phyloP scores from a whole-genome alignment of 2,797 vertebrate genomes.

The Muscicapa striata region DNA sequence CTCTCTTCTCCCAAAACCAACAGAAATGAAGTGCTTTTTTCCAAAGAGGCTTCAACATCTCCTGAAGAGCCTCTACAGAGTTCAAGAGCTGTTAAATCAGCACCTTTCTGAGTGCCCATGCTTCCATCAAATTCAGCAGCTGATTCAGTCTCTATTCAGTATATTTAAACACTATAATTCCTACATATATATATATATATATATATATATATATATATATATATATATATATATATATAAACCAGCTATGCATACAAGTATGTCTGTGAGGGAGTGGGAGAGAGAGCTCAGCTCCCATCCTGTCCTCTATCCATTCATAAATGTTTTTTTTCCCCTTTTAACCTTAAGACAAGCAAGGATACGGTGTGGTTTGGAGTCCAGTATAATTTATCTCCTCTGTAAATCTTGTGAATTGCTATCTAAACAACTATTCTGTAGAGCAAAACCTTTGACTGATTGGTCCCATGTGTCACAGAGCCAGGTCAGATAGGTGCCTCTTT shows the following conservation, averaged over 20 bases:
- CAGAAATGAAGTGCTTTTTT: background rate
- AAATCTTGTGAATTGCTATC: slow-evolving; percentile 54
- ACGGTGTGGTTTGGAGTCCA: slow-evolving; percentile 4
- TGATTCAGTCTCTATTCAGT: background rate
- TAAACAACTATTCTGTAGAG: slow-evolving; percentile 35
- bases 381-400: slow-evolving; percentile 39
- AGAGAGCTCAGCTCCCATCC: background rate
- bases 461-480: background rate
- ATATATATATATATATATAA: background rate
- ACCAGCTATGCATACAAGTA: background rate
- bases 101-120: background rate
- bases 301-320: background rate
- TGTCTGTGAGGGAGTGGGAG: background rate
- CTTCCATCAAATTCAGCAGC: background rate
- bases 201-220: background rate
- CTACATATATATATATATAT: background rate
- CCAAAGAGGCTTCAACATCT: background rate
- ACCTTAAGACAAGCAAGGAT: slow-evolving; percentile 7
- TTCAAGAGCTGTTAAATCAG: slow-evolving; percentile 32
- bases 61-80: background rate
- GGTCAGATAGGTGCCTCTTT: slow-evolving; percentile 22
- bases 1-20: slow-evolving; percentile 37
- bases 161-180: background rate
- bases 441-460: slow-evolving; percentile 26
- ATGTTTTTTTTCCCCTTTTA: slow-evolving; percentile 22